These are phyloP conservation scores for Seira sanloemensis DNA, from an alignment of 2,888 invertebrate genomes.

Conservation along the genomic window DNA sequence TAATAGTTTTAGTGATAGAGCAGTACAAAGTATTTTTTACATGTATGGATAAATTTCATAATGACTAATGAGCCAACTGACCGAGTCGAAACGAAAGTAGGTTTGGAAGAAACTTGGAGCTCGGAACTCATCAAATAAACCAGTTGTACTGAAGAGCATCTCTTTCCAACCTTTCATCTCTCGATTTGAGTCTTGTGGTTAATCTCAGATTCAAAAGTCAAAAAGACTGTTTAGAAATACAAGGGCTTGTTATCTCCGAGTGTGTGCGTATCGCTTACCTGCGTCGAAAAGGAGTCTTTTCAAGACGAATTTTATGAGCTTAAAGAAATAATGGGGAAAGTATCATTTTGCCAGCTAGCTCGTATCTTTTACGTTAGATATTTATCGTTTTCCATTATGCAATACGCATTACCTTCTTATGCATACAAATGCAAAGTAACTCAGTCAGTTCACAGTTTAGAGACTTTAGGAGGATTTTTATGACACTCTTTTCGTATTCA, in stretches of 20 bases:
- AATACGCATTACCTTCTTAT: not conserved
- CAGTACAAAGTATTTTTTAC: not conserved
- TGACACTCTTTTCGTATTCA: not conserved
- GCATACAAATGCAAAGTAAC: not conserved
- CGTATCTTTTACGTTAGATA: not conserved
- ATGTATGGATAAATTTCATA: conserved; percentile 66
- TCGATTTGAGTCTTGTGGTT: conserved; percentile 1
- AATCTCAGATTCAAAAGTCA: too few relatives aligned
- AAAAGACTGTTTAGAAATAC: too few relatives aligned
- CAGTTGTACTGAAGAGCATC: conserved; percentile 40
- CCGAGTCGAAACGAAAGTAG: conserved; percentile 60
- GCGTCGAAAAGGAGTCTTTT: conserved; percentile 56
- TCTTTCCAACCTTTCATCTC: conserved; percentile 34
- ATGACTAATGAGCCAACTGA: conserved; percentile 69
- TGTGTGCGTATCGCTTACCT: conserved; percentile 52
- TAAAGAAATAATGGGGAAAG: not conserved
- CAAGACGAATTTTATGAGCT: too few relatives aligned
- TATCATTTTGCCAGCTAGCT: not conserved
- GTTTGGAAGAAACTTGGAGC: conserved; percentile 42
- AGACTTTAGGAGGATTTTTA: not conserved
- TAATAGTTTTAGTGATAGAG: not conserved
- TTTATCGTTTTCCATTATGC: not conserved
- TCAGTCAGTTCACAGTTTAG: too few relatives aligned
- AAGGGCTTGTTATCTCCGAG: not conserved
- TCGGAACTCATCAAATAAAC: conserved; percentile 20